Percentiles rank a stretch among this genome's conserved stretches.
Evolutionary conservation across 1,140 invertebrate species (phyloP).

Genomic region (Sinella curviseta): DNA sequence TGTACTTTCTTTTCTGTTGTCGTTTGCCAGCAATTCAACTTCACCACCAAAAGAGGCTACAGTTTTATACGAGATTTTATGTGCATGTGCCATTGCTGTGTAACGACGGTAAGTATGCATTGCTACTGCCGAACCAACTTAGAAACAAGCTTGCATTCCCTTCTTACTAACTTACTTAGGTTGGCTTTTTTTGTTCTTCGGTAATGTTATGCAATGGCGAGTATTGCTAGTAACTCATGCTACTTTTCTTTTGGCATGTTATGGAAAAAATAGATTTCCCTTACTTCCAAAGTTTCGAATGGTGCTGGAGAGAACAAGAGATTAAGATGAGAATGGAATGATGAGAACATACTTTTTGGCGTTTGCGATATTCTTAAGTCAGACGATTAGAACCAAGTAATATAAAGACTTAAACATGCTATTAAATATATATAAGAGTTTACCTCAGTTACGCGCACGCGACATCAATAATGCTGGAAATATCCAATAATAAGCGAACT

Average conservation of each 20-base stretch:
- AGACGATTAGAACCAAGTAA: too few relatives aligned
- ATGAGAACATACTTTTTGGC: background rate
- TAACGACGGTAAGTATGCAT: too few relatives aligned
- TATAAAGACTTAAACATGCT: too few relatives aligned
- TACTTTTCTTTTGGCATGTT: background rate
- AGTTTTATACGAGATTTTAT: background rate
- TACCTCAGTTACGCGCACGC: too few relatives aligned
- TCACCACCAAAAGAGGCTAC: background rate
- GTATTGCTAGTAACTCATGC: background rate
- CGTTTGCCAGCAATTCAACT: constrained; percentile 20
- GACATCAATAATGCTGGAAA: too few relatives aligned
- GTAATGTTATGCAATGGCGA: background rate
- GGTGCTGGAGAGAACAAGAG: background rate
- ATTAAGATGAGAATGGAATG: background rate
- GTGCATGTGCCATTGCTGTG: too few relatives aligned
- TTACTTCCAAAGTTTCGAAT: too few relatives aligned
- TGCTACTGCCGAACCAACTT: too few relatives aligned
- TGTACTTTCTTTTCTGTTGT: background rate
- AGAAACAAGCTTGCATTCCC: too few relatives aligned
- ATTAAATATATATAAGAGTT: too few relatives aligned
- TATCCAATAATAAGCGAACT: too few relatives aligned
- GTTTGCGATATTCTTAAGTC: too few relatives aligned
- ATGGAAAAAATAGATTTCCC: background rate
- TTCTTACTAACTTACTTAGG: background rate
- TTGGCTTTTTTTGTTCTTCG: background rate